Conservation (phyloP, 2,797 vertebrate genomes). For the Choloepus didactylus region DNA sequence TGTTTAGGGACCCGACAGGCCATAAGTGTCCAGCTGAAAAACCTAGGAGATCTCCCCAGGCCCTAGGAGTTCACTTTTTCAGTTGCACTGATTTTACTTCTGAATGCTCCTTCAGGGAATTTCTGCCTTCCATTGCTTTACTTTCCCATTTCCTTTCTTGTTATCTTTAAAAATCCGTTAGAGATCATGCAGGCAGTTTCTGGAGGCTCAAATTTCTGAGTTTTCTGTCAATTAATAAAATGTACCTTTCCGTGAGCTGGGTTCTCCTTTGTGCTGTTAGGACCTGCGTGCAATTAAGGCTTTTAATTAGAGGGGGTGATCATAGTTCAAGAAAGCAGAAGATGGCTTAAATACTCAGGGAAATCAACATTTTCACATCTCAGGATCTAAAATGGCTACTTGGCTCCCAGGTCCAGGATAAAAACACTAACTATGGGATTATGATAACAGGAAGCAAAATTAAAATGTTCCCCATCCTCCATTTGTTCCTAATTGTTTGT, state of each 20-base stretch:
- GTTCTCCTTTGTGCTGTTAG: constrained; percentile 77
- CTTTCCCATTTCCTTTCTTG: constrained; percentile 92
- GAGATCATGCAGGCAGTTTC: constrained; percentile 90
- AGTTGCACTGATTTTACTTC: constrained; percentile 95
- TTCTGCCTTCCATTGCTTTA: constrained; percentile 92
- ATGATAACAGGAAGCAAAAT: constrained; percentile 72
- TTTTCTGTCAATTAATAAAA: constrained; percentile 85
- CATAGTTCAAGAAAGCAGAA: constrained; percentile 80
- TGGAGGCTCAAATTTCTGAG: constrained; percentile 87
- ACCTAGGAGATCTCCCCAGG: constrained; percentile 93
- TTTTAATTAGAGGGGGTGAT: constrained; percentile 81
- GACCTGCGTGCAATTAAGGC: constrained; percentile 78
- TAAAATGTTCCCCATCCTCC: constrained; percentile 66
- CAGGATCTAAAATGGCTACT: constrained; percentile 80
- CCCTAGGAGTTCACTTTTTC: constrained; percentile 94
- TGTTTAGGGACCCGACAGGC: constrained; percentile 93
- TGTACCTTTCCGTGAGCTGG: constrained; percentile 81
- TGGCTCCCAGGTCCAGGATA: constrained; percentile 61
- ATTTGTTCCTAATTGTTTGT: constrained; percentile 71
- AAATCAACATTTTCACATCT: constrained; percentile 76
- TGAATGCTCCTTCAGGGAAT: constrained; percentile 96
- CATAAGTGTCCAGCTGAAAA: constrained; percentile 94
- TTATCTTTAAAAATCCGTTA: constrained; percentile 94
- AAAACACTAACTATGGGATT: constrained; percentile 64
- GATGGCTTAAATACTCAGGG: constrained; percentile 71